Conservation (phyloP, 37 sponge, comb jelly and placozoan species). For the Dysidea cf. avara region DNA sequence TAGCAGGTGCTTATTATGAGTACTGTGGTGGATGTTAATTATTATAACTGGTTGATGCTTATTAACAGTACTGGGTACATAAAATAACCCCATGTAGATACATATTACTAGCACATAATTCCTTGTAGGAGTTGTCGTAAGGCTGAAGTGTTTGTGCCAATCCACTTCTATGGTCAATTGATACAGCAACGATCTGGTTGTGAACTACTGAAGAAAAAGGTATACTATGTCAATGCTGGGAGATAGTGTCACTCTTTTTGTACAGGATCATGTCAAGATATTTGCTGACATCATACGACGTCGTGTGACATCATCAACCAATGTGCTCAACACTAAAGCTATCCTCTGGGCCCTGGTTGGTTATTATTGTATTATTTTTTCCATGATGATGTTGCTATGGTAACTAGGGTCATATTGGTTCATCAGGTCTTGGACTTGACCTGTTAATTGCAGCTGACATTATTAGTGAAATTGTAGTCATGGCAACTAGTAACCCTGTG, state of each 20-base stretch:
- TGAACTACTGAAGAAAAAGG: slow-evolving; percentile 52
- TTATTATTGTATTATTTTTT: not conserved
- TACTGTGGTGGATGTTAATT: too few relatives aligned
- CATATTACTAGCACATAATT: not conserved
- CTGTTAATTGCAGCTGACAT: slow-evolving; percentile 49
- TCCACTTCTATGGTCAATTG: slow-evolving; percentile 86
- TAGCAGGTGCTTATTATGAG: too few relatives aligned
- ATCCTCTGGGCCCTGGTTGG: slow-evolving; percentile 85
- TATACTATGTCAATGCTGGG: not conserved
- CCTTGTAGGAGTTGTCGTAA: too few relatives aligned
- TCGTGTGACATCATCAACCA: not conserved
- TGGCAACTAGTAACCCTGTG: slow-evolving; percentile 61
- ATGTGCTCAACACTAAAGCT: slow-evolving; percentile 58
- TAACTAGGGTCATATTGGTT: slow-evolving; percentile 77
- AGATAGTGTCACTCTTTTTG: not conserved
- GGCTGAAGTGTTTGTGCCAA: slow-evolving; percentile 71
- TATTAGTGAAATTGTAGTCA: slow-evolving; percentile 32
- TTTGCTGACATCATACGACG: slow-evolving; percentile 28
- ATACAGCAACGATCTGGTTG: slow-evolving; percentile 78
- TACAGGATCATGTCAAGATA: slow-evolving; percentile 45
- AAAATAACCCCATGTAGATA: not conserved
- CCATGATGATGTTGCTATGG: too few relatives aligned
- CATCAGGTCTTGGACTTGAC: slow-evolving; percentile 53
- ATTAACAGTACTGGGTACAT: not conserved
- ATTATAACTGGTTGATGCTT: not conserved